Evolutionary conservation across 2,888 invertebrate genomes (phyloP).

Genomic region (Serripes groenlandicus): DNA sequence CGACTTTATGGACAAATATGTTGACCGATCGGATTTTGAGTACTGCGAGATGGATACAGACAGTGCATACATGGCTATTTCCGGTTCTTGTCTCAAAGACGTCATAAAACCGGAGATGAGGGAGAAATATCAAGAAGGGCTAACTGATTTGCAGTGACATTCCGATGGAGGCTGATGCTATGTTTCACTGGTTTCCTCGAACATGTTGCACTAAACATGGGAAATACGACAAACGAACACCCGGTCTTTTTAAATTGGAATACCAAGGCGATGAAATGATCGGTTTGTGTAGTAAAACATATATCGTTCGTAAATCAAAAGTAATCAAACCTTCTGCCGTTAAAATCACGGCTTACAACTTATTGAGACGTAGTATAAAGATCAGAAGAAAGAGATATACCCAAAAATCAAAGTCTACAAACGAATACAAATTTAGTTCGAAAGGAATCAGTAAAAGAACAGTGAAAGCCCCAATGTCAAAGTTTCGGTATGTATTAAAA

Average conservation of each 20-base stretch:
- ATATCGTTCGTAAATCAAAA: constrained; percentile 44
- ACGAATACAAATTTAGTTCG: constrained; percentile 50
- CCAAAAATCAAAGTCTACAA: neutral
- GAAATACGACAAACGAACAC: constrained; percentile 50
- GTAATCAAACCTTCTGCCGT: neutral
- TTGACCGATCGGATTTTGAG: constrained; percentile 60
- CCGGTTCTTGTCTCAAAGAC: constrained; percentile 26
- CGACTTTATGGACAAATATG: constrained; percentile 64
- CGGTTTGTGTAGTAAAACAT: constrained; percentile 54
- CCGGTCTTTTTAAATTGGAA: constrained; percentile 56
- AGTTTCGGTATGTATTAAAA: constrained; percentile 26
- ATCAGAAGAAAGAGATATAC: neutral
- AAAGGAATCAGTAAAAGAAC: constrained; percentile 39
- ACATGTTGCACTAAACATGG: constrained; percentile 42
- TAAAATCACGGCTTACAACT: constrained; percentile 17
- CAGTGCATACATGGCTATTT: constrained; percentile 64
- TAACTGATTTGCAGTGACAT: constrained; percentile 38
- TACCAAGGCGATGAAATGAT: no score
- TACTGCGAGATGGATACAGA: no score
- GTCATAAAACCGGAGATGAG: constrained; percentile 39
- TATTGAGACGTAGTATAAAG: constrained; percentile 12
- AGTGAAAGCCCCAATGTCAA: constrained; percentile 34
- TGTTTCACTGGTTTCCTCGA: constrained; percentile 54
- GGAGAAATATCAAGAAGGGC: constrained; percentile 21
- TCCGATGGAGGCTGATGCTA: constrained; percentile 36